A percentile compares a stretch with the other conserved stretches of the same genome.
Evolutionary conservation across 2,797 vertebrate genomes (phyloP).

Genomic region (Hoplostethus atlanticus): DNA sequence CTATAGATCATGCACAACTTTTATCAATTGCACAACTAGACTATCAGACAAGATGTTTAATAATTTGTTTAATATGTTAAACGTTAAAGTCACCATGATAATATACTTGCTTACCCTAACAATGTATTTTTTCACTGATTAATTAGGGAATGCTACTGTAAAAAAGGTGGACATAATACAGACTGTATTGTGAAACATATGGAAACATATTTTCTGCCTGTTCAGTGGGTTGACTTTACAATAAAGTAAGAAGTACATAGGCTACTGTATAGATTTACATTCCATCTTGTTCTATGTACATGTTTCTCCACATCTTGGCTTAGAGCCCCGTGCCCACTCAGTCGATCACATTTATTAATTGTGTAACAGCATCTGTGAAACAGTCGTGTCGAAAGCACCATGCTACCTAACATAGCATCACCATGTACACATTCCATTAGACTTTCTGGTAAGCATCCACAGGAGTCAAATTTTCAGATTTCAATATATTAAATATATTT

Average conservation of each 20-base stretch:
- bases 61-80: conserved; percentile 70
- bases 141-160: conserved; percentile 77
- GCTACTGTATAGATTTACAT: conserved; percentile 61
- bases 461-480: conserved; percentile 48
- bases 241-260: conserved; percentile 46
- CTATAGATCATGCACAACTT: conserved; percentile 77
- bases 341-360: conserved; percentile 20
- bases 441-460: conserved; percentile 38
- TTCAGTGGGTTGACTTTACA: conserved; percentile 57
- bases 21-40: conserved; percentile 73
- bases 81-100: conserved; percentile 70
- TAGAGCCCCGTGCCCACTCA: conserved; percentile 31
- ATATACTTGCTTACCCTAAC: conserved; percentile 60
- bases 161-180: conserved; percentile 57
- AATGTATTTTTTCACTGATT: conserved; percentile 55
- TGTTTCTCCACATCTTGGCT: conserved; percentile 41
- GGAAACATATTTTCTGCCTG: conserved; percentile 51
- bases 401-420: conserved; percentile 53
- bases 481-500: conserved; percentile 53
- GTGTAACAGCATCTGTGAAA: conserved; percentile 45
- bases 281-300: conserved; percentile 72
- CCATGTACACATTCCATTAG: conserved; percentile 26
- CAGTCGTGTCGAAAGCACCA: conserved; percentile 57
- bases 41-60: conserved; percentile 70
- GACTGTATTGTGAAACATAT: conserved; percentile 46